phyloP scores from a whole-genome alignment of 1,140 invertebrate species.

The Apis laboriosa region DNA sequence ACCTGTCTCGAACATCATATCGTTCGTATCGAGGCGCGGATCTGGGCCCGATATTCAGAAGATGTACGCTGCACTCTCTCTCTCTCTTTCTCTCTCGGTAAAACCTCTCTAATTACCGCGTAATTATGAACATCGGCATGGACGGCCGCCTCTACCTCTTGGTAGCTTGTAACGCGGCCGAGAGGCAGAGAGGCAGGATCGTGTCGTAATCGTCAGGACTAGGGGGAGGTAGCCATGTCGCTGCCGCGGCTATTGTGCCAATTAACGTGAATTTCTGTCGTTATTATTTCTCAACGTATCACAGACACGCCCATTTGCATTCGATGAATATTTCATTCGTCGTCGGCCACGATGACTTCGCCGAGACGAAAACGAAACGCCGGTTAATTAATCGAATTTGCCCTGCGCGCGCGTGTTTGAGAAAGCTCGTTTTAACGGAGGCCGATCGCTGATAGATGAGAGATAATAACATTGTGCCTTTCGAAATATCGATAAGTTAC shows the following conservation, averaged over 20 bases:
- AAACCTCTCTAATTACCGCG: conserved; percentile 78
- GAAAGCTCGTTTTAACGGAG: neutral
- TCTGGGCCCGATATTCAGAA: conserved; percentile 64
- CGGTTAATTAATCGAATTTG: conserved; percentile 58
- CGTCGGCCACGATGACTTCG: neutral
- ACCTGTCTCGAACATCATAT: neutral
- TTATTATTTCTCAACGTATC: conserved; percentile 76
- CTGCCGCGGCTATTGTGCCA: conserved; percentile 69
- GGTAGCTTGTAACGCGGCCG: conserved; percentile 44
- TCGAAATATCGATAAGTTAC: neutral
- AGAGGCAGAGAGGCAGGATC: conserved; percentile 65
- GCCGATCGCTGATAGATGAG: neutral
- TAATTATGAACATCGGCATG: conserved; percentile 70
- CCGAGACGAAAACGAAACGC: conserved; percentile 22
- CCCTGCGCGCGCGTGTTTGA: neutral
- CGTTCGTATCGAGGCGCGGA: neutral
- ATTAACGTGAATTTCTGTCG: conserved; percentile 77
- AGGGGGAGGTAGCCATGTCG: conserved; percentile 19
- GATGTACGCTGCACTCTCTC: conserved; percentile 65
- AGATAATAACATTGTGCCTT: neutral
- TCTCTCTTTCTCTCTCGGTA: no score
- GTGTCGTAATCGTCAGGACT: conserved; percentile 67
- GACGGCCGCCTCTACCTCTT: conserved; percentile 4
- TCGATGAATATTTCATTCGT: conserved; percentile 75
- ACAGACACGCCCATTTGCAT: conserved; percentile 73